Base-by-base conservation (phyloP, 2,888 invertebrate genomes). In the Trachelus iudaicus region DNA sequence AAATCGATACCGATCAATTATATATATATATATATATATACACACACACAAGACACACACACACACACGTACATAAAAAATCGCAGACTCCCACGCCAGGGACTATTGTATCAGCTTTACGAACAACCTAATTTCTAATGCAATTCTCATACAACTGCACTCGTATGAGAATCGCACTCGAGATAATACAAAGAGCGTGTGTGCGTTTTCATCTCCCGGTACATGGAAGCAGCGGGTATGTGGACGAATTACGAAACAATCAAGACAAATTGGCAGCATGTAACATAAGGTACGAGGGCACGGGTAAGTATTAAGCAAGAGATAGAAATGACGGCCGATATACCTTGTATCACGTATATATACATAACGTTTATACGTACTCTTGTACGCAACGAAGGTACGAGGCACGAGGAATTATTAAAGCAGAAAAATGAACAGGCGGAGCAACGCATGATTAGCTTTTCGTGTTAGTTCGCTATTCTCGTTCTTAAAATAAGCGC, bases 381-480 rank as follows among this genome's bases (percentile, higher is more conserved):
- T 56, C 23, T 1, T 56, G 56, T 56, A 56, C 56, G 56, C 56
- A 56, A 56, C 56, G 56, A 56, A 23, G 56, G 56, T 23, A 56
- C 56, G 78, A 77, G 80, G 76, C 73, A 35, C 78, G 78, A 81
- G 77, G 77, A 81, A 81, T 81, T 79, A 80, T 77, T 56, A 79
- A 79, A 80, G 79, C 78, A 81, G 79, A 81, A 81, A 83, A 82
- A 81, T 81, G 68, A 71, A 73, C 69, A 56, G 75, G 69, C 69
- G 81, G 71, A 81, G 84, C 83, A 87, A 86, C 84, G 87, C 86
- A 86, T 85, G 86, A 87, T 86, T 86, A 86, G 84, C 84, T 87
- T 86, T 81, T 86, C 82, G 81, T 83, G 82, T 81, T 80, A 79
- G 69, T 76, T 79, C 81, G 79, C 73, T 82, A 83, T 85, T 85